phyloP scores from a whole-genome alignment of 2,888 invertebrate genomes.

The Lissocephala sabroskyi region DNA sequence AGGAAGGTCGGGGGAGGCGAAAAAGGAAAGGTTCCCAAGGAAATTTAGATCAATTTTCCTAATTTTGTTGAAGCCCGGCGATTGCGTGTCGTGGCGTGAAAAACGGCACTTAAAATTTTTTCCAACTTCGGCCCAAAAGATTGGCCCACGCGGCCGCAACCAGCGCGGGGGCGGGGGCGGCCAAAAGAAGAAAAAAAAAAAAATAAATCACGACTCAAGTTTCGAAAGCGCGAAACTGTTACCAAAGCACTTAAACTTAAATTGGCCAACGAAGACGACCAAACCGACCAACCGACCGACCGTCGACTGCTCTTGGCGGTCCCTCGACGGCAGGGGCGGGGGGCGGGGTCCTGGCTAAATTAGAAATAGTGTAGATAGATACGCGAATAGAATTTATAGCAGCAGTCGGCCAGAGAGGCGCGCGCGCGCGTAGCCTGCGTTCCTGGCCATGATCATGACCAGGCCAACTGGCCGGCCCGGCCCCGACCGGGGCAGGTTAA shows the following conservation, averaged over 20 bases:
- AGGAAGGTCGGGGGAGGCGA: slow-evolving; percentile 2
- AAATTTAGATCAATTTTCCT: slow-evolving; percentile 65
- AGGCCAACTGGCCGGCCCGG: not conserved
- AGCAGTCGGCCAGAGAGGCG: slow-evolving; percentile 8
- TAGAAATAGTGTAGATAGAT: slow-evolving; percentile 66
- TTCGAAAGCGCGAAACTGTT: slow-evolving; percentile 67
- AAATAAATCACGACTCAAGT: slow-evolving; percentile 67
- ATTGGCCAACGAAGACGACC: slow-evolving; percentile 48
- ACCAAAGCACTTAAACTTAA: slow-evolving; percentile 66
- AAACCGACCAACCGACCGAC: not conserved
- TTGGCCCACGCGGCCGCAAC: slow-evolving; percentile 8
- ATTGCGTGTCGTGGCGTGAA: slow-evolving; percentile 67
- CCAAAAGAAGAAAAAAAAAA: slow-evolving; percentile 22
- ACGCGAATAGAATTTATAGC: slow-evolving; percentile 63
- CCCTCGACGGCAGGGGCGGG: too few relatives aligned
- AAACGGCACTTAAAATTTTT: slow-evolving; percentile 61
- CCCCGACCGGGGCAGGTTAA: slow-evolving; percentile 49
- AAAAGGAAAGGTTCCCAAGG: slow-evolving; percentile 59
- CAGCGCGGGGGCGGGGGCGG: slow-evolving; percentile 2
- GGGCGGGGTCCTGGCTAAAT: too few relatives aligned
- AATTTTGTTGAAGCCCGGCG: slow-evolving; percentile 59
- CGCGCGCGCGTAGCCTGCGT: slow-evolving; percentile 38
- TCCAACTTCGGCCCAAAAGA: slow-evolving; percentile 25
- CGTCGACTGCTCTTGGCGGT: too few relatives aligned
- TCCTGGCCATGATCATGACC: slow-evolving; percentile 45